Evolutionary conservation across 2,888 invertebrate species (phyloP).

Genomic region (Anoncus sp.): DNA sequence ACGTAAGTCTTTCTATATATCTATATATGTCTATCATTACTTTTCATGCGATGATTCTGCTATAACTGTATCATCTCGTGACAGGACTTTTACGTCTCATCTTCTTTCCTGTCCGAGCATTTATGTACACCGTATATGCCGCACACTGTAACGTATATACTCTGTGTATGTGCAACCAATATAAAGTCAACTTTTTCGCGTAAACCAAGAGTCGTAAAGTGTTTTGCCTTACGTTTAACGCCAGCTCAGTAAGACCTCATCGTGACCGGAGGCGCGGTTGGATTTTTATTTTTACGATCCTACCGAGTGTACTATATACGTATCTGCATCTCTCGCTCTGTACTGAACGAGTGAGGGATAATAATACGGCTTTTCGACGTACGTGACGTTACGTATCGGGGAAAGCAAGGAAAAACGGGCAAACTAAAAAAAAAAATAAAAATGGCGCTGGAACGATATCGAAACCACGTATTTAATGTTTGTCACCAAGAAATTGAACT

Average conservation of each 20-base stretch:
- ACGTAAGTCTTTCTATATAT: not conserved
- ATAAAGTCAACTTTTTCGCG: conserved; percentile 29
- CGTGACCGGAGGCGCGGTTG: conserved; percentile 44
- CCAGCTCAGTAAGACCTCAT: conserved; percentile 56
- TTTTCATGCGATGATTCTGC: conserved; percentile 1
- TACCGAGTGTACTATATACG: conserved; percentile 26
- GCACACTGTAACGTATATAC: conserved; percentile 3
- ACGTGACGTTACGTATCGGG: not conserved
- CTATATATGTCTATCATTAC: conserved; percentile 1
- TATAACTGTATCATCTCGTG: conserved; percentile 49
- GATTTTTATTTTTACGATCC: conserved; percentile 61
- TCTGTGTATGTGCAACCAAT: not conserved
- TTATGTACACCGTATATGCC: conserved; percentile 24
- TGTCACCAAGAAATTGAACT: no score
- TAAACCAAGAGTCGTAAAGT: conserved; percentile 59
- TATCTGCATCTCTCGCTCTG: conserved; percentile 17
- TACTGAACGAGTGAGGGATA: not conserved
- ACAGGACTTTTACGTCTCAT: conserved; percentile 50
- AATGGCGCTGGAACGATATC: not conserved
- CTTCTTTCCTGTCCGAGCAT: conserved; percentile 32
- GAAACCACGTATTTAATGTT: no score
- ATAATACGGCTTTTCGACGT: not conserved
- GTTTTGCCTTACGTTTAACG: conserved; percentile 64
- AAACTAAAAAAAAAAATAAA: no score
- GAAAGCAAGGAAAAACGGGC: no score